Evolutionary conservation across 2,888 invertebrate species (phyloP).

Genomic region (Conops quadrifasciatus): DNA sequence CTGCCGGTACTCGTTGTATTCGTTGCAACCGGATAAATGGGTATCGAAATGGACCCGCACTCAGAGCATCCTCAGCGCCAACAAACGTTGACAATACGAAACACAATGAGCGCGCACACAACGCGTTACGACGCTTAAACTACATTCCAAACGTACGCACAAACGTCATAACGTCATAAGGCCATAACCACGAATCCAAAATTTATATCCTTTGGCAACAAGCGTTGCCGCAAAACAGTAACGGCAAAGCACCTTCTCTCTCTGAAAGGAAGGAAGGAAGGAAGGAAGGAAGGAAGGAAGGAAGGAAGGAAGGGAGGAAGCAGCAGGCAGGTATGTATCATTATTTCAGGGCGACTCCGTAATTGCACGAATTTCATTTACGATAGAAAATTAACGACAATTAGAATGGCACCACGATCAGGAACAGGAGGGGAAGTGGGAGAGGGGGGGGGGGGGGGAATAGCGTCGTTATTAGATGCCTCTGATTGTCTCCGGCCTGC

Average conservation of each 20-base stretch:
- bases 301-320: slow-evolving; percentile 5
- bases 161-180: slow-evolving; percentile 50
- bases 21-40: no score
- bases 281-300: no score
- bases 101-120: slow-evolving; percentile 19
- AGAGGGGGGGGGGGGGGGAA: not conserved
- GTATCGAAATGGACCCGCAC: slow-evolving; percentile 56
- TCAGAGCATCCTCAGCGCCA: slow-evolving; percentile 53
- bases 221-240: slow-evolving; percentile 26
- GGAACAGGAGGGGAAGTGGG: slow-evolving; percentile 18
- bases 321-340: slow-evolving; percentile 46
- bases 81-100: slow-evolving; percentile 27
- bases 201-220: slow-evolving; percentile 36
- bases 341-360: slow-evolving; percentile 52
- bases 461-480: slow-evolving; percentile 5
- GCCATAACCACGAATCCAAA: slow-evolving; percentile 53
- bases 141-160: slow-evolving; percentile 9
- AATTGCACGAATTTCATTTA: slow-evolving; percentile 64
- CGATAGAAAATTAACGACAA: slow-evolving; percentile 59
- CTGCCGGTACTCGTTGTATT: no score
- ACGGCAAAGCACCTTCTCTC: no score
- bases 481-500: not conserved
- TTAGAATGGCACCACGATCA: slow-evolving; percentile 48
- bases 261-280: no score
- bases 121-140: not conserved